Conservation (phyloP, 2,113 vertebrate species). For the Propithecus coquereli region DNA sequence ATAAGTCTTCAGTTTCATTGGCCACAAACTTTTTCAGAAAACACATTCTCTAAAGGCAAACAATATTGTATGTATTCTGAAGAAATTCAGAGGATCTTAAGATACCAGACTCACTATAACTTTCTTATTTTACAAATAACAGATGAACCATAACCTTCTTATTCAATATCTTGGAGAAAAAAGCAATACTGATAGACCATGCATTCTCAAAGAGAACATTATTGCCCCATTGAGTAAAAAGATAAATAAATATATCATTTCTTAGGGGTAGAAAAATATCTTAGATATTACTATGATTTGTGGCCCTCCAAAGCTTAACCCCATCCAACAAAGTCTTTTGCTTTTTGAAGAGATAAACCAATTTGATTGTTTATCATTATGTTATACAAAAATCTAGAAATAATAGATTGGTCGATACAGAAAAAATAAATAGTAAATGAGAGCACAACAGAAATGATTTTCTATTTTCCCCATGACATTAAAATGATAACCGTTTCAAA, state of each 20-base stretch:
- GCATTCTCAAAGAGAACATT: background rate
- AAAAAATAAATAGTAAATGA: background rate
- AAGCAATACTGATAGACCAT: background rate
- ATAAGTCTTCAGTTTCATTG: background rate
- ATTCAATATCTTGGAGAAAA: background rate
- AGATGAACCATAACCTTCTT: background rate
- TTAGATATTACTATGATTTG: background rate
- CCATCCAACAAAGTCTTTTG: background rate
- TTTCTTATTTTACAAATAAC: background rate
- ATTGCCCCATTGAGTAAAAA: background rate
- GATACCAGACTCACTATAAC: background rate
- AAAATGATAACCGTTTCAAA: background rate
- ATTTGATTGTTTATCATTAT: constrained; percentile 57
- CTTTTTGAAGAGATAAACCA: background rate
- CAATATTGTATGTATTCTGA: background rate
- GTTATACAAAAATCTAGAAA: constrained; percentile 59
- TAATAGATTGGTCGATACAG: background rate
- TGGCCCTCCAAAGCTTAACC: background rate
- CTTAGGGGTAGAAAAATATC: background rate
- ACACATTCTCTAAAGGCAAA: background rate
- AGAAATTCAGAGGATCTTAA: background rate
- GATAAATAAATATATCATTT: background rate
- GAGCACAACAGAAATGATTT: background rate
- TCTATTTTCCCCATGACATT: constrained; percentile 16
- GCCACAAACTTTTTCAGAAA: background rate